Base-by-base conservation (phyloP, 2,113 vertebrate genomes). In the Osmerus mordax region DNA sequence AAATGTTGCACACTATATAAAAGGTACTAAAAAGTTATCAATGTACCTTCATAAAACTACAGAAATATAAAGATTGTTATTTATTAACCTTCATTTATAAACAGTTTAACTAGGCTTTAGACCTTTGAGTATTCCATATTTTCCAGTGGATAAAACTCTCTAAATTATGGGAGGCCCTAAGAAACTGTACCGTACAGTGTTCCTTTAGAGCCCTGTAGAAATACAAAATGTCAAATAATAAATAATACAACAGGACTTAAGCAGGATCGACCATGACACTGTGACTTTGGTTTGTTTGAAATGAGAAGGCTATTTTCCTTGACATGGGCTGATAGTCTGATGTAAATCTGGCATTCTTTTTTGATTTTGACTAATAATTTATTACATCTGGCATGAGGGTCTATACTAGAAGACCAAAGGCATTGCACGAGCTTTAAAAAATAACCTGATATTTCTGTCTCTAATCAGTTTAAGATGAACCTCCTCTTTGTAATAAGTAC, bases 391-490 rank as follows among this genome's bases (percentile, higher is more conserved):
- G 88, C 87, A 89, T 83, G 80, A 81, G 86, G 80, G 73, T 88
- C 82, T 85, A 78, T 76, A 77, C 82, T 83, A 84, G 79, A 80
- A 91, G 87, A 91, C 88, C 88, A 91, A 91, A 91, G 88, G 84
- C 85, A 78, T 54, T 75, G 85, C 83, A 78, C 64, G 87, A 75
- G 82, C 78, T 86, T 88, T 86, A 19, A 71, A 76, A 81, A 84
- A 89, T 80, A 76, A 70, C 86, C 86, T 87, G 87, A 90, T 89
- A 91, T 88, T 93, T 94, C 87, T 89, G 78, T 71, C 81, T 74
- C 87, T 93, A 95, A 93, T 93, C 89, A 88, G 84, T 94, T 94
- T 90, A 94, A 94, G 91, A 94, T 93, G 92, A 91, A 75, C 73
- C 52, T 28, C 79, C 70, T 88, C 83, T 88, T 88, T 86, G 84